A percentile compares a stretch with the other conserved stretches of the same genome.
Evolutionary conservation across 2,888 invertebrate genomes (phyloP).

Genomic region (Amphipyra berbera): DNA sequence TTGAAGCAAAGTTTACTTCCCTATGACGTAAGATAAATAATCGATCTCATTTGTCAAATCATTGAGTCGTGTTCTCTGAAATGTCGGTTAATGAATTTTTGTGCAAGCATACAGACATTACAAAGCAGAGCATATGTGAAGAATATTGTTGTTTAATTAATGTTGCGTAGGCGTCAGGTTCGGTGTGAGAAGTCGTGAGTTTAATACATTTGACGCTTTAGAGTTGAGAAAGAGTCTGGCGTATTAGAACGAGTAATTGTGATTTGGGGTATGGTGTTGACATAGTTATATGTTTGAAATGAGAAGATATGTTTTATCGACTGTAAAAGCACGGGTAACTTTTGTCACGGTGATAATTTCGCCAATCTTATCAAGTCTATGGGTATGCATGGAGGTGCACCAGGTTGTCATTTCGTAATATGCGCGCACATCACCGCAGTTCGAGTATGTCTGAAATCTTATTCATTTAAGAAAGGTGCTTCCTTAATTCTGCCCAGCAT

Average conservation of each 20-base stretch:
- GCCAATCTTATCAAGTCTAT: too few relatives aligned
- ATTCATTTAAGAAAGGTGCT: too few relatives aligned
- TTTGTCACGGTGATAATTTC: too few relatives aligned
- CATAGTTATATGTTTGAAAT: neutral
- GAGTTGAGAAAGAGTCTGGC: conserved; percentile 41
- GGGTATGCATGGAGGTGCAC: too few relatives aligned
- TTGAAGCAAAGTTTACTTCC: conserved; percentile 53
- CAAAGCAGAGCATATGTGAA: conserved; percentile 29
- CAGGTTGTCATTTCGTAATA: too few relatives aligned
- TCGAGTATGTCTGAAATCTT: too few relatives aligned
- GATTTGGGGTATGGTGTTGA: conserved; percentile 1
- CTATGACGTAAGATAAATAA: conserved; percentile 66
- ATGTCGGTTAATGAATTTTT: conserved; percentile 57
- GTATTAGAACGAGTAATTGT: conserved; percentile 25
- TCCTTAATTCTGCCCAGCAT: too few relatives aligned
- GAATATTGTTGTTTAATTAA: conserved; percentile 34
- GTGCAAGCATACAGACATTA: conserved; percentile 43
- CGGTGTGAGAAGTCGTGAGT: conserved; percentile 17
- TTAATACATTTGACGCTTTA: conserved; percentile 30
- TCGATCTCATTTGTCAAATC: conserved; percentile 70
- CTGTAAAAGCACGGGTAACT: too few relatives aligned
- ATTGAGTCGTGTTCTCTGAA: conserved; percentile 58
- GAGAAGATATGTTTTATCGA: too few relatives aligned
- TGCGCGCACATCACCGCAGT: too few relatives aligned
- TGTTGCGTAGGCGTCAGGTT: conserved; percentile 36